Percentiles rank a stretch among this genome's conserved stretches.
phyloP scores from a whole-genome alignment of 2,797 vertebrate genomes.

The Enteromius anoplus region DNA sequence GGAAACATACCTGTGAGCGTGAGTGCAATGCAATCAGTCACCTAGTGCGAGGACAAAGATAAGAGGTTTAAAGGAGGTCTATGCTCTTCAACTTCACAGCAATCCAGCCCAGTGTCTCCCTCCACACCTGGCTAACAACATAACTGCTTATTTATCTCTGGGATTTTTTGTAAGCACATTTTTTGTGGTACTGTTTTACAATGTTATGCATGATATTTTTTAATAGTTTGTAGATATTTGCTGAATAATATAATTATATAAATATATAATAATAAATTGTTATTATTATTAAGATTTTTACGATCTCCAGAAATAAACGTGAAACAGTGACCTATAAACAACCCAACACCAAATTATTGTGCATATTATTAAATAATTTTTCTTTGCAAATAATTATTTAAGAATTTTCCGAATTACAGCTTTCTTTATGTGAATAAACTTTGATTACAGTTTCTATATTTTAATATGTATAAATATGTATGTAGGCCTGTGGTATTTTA shows the following conservation, averaged over 20 bases:
- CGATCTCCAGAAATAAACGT: neutral
- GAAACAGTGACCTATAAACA: neutral
- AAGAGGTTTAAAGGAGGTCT: conserved; percentile 35
- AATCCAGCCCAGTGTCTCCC: conserved; percentile 42
- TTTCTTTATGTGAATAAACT: conserved; percentile 6
- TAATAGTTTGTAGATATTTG: neutral
- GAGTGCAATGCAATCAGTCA: conserved; percentile 53
- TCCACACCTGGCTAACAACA: conserved; percentile 55
- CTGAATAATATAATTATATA: conserved; percentile 52
- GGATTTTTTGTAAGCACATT: neutral
- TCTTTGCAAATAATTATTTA: neutral
- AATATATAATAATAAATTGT: conserved; percentile 67
- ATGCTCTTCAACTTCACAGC: conserved; percentile 61
- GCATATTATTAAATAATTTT: neutral
- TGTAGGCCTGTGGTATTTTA: neutral
- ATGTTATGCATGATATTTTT: neutral
- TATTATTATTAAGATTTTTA: conserved; percentile 20
- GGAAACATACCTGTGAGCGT: conserved; percentile 41
- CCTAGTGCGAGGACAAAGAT: conserved; percentile 12
- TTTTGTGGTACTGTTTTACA: neutral
- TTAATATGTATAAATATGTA: neutral
- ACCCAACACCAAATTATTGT: neutral
- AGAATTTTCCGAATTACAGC: neutral
- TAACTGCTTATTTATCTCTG: conserved; percentile 12
- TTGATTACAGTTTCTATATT: neutral